Base-by-base conservation (phyloP, 2,113 vertebrate genomes). In the Zosterops borbonicus region DNA sequence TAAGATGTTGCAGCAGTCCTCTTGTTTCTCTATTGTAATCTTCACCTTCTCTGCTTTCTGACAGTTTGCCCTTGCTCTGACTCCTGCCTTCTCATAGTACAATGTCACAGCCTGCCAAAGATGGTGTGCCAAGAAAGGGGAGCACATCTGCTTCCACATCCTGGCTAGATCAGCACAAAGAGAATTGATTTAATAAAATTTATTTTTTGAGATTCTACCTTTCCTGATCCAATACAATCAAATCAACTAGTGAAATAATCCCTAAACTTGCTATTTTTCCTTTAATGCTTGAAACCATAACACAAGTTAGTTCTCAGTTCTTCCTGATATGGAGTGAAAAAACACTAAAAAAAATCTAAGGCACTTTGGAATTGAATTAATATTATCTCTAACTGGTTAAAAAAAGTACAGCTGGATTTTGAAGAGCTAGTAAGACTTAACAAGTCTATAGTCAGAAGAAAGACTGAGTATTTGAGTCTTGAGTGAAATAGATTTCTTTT, bases 61-160 rank as follows among this genome's bases (percentile, higher is more conserved):
- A 80, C 59, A 67, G 33, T 86, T 91, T 95, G 87, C 50, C 87
- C 67, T 95, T 96, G 70, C 50, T 92, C 53, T 69, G 58, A 82
- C 73, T 95, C 46, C 62, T 87, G 46, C 49, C 63, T 92, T 87
- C 73, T 58, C 65, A 31, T 17, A 46, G 28, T 22, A 28, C 6
- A 0, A 10, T 60, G 23, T 83, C 75, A 74, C 18, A 94, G 83
- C 27, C 83, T 94, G 81, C 52, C 81, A 89, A 49, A 75, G 56
- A 35, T 19, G n/a, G 37, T 53, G 58, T 73, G 77, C 89, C 87
- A 94, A 87, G 81, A 91, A 82, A 92, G 46, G 33, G 37, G 46
- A 89, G 56, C 44, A 41, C 74, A 84, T 92, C 87, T 87, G 83
- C 77, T 75, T 71, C 12, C 63, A 78, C 41, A 46, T 68, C 64